Evolutionary conservation across 2,888 invertebrate species (phyloP).

Genomic region (Allygus modestus): DNA sequence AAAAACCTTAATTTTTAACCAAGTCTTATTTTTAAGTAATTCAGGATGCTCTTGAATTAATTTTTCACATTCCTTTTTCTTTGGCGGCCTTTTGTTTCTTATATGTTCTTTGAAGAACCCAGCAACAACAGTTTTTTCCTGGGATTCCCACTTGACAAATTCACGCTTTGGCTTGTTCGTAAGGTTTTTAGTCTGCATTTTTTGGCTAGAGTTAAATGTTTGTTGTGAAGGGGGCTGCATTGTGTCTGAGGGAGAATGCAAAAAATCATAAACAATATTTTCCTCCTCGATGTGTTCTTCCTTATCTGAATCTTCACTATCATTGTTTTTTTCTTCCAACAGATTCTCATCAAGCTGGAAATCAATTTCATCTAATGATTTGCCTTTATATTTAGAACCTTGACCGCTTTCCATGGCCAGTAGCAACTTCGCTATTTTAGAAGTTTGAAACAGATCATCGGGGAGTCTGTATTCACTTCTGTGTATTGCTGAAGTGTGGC

Average conservation of each 20-base stretch:
- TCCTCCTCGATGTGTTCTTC: not conserved
- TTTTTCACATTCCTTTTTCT: no score
- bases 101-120: constrained; percentile 3
- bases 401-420: constrained; percentile 19
- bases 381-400: constrained; percentile 7
- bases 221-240: no score
- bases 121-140: not conserved
- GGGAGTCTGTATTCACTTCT: constrained; percentile 12
- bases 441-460: constrained; percentile 21
- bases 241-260: no score
- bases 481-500: constrained; percentile 21
- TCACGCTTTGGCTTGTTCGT: not conserved
- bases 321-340: not conserved
- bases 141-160: not conserved
- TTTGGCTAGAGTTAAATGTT: not conserved
- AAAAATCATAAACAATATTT: no score
- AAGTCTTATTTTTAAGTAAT: no score
- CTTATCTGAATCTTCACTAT: not conserved
- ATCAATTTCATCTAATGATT: not conserved
- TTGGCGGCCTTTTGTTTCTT: not conserved
- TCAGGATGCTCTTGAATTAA: no score
- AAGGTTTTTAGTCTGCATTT: not conserved
- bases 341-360: not conserved
- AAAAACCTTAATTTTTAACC: no score
- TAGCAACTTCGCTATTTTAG: constrained; percentile 4